A percentile compares a stretch with the other conserved stretches of the same genome.
phyloP scores from a whole-genome alignment of 2,797 vertebrate genomes.

The Poeciliopsis gracilis region DNA sequence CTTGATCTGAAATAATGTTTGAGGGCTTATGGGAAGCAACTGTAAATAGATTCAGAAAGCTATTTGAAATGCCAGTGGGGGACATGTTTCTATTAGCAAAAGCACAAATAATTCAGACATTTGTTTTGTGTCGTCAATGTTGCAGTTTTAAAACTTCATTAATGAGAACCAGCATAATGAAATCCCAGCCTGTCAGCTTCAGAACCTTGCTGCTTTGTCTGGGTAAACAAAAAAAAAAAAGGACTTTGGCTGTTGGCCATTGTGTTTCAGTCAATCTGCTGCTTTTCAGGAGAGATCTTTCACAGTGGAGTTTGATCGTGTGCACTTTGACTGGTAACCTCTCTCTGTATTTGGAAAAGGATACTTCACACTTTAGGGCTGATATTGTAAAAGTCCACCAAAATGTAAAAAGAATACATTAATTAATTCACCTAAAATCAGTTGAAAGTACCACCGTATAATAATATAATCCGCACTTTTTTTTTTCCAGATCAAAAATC shows the following conservation, averaged over 20 bases:
- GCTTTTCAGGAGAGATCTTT: not conserved
- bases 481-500: not conserved
- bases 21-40: not conserved
- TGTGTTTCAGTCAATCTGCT: not conserved
- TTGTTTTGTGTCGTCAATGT: not conserved
- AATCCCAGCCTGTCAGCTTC: not conserved
- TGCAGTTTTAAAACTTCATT: not conserved
- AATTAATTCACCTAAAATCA: not conserved
- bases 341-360: not conserved
- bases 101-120: slow-evolving; percentile 10
- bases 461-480: not conserved
- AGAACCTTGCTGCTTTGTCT: not conserved
- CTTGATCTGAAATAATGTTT: slow-evolving; percentile 16
- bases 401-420: not conserved
- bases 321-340: not conserved
- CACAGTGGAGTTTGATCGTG: not conserved
- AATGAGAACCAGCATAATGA: not conserved
- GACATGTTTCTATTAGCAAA: slow-evolving; percentile 16
- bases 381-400: not conserved
- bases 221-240: not conserved
- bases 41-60: not conserved
- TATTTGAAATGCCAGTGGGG: slow-evolving; percentile 10
- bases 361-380: not conserved
- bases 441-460: not conserved
- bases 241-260: not conserved